Percentiles rank a stretch among this genome's conserved stretches.
phyloP scores from a whole-genome alignment of 1,140 invertebrate species.

The Zaprionus nigranus region DNA sequence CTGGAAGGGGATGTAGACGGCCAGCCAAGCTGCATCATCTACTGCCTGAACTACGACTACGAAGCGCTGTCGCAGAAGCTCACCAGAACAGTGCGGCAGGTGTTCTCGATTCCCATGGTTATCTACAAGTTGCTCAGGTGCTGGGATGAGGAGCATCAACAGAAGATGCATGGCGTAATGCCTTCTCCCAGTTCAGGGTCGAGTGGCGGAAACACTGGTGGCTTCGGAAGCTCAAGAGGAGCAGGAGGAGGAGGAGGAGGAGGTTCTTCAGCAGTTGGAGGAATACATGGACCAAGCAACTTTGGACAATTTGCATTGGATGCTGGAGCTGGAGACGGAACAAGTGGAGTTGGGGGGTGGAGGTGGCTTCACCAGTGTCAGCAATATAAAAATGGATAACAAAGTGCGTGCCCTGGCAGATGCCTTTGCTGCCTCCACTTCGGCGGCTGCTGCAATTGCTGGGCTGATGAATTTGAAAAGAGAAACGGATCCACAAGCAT shows the following conservation, averaged over 20 bases:
- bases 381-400: constrained; percentile 60
- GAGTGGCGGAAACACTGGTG: constrained; percentile 79
- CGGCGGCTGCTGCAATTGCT: constrained; percentile 67
- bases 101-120: constrained; percentile 95
- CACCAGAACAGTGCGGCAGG: constrained; percentile 94
- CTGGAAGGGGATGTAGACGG: constrained; percentile 88
- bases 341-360: constrained; percentile 35
- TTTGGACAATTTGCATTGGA: constrained; percentile 66
- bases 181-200: constrained; percentile 80
- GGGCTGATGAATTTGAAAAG: constrained; percentile 67
- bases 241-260: constrained; percentile 26
- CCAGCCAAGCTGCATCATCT: constrained; percentile 88
- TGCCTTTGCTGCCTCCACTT: constrained; percentile 66
- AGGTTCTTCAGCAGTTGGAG: neutral
- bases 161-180: constrained; percentile 83
- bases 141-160: constrained; percentile 86
- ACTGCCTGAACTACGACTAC: constrained; percentile 85
- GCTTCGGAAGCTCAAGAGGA: constrained; percentile 33
- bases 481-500: constrained; percentile 65
- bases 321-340: constrained; percentile 19
- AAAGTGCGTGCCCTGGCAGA: constrained; percentile 67
- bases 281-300: constrained; percentile 29
- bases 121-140: constrained; percentile 89
- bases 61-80: constrained; percentile 89
- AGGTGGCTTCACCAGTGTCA: constrained; percentile 54